Evolutionary conservation across 2,113 vertebrate genomes (phyloP).

Genomic region (Vombatus ursinus): DNA sequence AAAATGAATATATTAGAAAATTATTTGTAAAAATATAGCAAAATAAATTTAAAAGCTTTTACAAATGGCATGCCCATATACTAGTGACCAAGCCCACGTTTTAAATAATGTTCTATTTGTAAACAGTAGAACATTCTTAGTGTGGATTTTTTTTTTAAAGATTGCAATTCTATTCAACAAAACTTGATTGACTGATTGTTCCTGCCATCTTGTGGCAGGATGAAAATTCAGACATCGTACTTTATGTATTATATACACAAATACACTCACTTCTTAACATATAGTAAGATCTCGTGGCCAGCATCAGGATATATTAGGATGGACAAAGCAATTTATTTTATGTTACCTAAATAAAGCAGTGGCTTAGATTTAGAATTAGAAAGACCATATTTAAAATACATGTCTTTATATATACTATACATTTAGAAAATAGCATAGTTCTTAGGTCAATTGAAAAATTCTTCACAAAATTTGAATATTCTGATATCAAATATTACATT

Average conservation of each 20-base stretch:
- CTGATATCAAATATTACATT: slow-evolving; percentile 37
- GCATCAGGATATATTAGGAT: neutral
- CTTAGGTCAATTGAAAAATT: neutral
- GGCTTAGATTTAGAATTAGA: neutral
- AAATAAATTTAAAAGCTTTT: neutral
- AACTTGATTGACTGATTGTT: slow-evolving; percentile 71
- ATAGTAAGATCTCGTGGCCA: neutral
- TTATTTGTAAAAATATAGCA: neutral
- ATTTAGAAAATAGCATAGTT: slow-evolving; percentile 22
- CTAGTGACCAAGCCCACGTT: neutral
- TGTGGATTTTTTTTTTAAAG: neutral
- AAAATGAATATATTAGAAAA: neutral
- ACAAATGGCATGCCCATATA: neutral
- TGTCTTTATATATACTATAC: neutral
- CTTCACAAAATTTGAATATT: neutral
- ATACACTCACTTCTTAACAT: neutral
- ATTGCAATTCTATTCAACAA: slow-evolving; percentile 5
- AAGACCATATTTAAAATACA: neutral
- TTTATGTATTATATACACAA: slow-evolving; percentile 8
- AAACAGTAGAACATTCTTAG: neutral
- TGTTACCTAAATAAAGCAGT: neutral
- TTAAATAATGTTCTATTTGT: neutral
- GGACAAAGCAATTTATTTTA: neutral
- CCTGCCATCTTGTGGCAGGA: slow-evolving; percentile 79
- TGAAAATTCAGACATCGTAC: slow-evolving; percentile 42